Conservation (phyloP, 2,888 invertebrate species). For the Tholera decimalis region DNA sequence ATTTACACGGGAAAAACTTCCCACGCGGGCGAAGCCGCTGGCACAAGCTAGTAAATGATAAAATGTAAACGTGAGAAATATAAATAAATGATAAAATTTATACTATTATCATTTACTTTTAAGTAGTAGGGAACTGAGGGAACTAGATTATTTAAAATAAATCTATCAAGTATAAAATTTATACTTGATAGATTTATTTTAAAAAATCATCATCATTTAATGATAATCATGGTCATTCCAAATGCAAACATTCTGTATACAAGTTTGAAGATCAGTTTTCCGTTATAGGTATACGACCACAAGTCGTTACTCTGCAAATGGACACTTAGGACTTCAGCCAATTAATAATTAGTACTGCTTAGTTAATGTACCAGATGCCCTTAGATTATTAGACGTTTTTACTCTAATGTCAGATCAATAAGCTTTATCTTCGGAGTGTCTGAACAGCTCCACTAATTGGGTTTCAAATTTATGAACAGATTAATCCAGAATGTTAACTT, state of each 20-base stretch:
- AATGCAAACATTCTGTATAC: background rate
- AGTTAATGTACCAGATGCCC: background rate
- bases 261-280: background rate
- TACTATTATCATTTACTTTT: too few relatives aligned
- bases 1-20: too few relatives aligned
- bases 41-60: too few relatives aligned
- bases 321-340: background rate
- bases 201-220: too few relatives aligned
- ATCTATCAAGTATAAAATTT: too few relatives aligned
- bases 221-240: too few relatives aligned
- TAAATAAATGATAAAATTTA: too few relatives aligned
- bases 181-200: too few relatives aligned
- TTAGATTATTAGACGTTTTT: constrained; percentile 31
- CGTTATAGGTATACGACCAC: background rate
- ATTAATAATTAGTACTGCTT: background rate
- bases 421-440: constrained; percentile 23
- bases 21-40: too few relatives aligned
- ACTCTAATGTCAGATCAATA: constrained; percentile 22
- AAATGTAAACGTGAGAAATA: too few relatives aligned
- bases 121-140: too few relatives aligned
- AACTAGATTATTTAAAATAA: too few relatives aligned
- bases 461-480: constrained; percentile 35
- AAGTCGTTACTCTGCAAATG: background rate
- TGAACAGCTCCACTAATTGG: constrained; percentile 39
- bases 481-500: constrained; percentile 42